Conservation (phyloP, 1,140 invertebrate genomes). For the Zaprionus gabonicus region DNA sequence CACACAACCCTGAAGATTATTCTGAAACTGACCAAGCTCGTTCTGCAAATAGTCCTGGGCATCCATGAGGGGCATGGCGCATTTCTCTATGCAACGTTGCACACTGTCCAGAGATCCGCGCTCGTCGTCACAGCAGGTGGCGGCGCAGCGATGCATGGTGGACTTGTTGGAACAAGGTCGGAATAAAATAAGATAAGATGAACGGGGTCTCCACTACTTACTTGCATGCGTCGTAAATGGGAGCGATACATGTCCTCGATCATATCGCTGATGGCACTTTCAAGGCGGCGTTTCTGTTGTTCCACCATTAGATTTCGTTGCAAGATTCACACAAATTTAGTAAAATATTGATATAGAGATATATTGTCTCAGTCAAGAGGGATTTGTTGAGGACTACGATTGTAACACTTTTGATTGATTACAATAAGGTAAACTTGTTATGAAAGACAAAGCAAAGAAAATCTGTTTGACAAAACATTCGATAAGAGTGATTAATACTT, state of each 20-base stretch:
- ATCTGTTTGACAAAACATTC: background rate
- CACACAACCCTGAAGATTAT: conserved; percentile 93
- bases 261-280: conserved; percentile 91
- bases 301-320: conserved; percentile 88
- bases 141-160: conserved; percentile 94
- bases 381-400: background rate
- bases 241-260: conserved; percentile 92
- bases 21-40: conserved; percentile 88
- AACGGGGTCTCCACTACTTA: conserved; percentile 73
- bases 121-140: conserved; percentile 93
- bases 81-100: conserved; percentile 93
- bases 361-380: conserved; percentile 25
- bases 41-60: conserved; percentile 92
- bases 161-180: conserved; percentile 67
- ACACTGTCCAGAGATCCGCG: conserved; percentile 89
- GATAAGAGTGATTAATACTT: background rate
- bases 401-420: conserved; percentile 5
- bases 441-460: background rate
- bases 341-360: conserved; percentile 19
- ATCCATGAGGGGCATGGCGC: conserved; percentile 89
- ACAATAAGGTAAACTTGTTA: conserved; percentile 23
- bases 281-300: conserved; percentile 90
- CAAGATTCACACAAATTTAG: conserved; percentile 39
- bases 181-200: background rate
- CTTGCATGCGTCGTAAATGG: conserved; percentile 94